These are phyloP conservation scores for Oryzaephilus surinamensis DNA, from an alignment of 1,140 invertebrate species.

Conservation along the genomic window DNA sequence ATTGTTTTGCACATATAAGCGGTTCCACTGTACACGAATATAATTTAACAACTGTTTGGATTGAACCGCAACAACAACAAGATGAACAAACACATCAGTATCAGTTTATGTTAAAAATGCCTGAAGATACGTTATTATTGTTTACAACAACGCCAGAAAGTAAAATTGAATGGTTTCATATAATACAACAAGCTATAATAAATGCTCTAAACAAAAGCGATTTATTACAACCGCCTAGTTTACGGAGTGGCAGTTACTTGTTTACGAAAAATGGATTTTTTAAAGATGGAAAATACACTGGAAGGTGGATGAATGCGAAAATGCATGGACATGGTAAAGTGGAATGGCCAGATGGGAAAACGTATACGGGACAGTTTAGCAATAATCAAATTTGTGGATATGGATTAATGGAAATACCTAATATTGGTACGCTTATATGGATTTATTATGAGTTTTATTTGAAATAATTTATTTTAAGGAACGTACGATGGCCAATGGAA, in stretches of 20 bases:
- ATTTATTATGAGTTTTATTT: no score
- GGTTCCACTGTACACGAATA: constrained; percentile 51
- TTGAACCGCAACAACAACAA: constrained; percentile 51
- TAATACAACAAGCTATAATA: constrained; percentile 54
- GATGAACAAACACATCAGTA: constrained; percentile 13
- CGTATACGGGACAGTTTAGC: constrained; percentile 68
- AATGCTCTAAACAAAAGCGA: constrained; percentile 41
- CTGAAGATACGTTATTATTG: constrained; percentile 66
- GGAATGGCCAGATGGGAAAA: constrained; percentile 67
- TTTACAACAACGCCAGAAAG: constrained; percentile 52
- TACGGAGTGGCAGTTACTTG: constrained; percentile 57
- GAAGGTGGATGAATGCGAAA: constrained; percentile 68
- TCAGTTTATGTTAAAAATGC: constrained; percentile 48
- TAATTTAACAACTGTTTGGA: constrained; percentile 66
- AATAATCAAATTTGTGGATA: constrained; percentile 64
- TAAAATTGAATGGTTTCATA: constrained; percentile 70
- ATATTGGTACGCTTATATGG: constrained; percentile 42
- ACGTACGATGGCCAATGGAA: constrained; percentile 77
- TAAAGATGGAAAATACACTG: constrained; percentile 67
- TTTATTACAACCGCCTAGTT: constrained; percentile 51
- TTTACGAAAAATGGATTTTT: constrained; percentile 51
- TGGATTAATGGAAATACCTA: constrained; percentile 56
- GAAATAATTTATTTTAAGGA: constrained; percentile 35
- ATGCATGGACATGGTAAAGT: constrained; percentile 72
- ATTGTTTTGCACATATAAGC: constrained; percentile 60